Conservation (phyloP, 2,888 invertebrate genomes). For the Byasa hedistus region DNA sequence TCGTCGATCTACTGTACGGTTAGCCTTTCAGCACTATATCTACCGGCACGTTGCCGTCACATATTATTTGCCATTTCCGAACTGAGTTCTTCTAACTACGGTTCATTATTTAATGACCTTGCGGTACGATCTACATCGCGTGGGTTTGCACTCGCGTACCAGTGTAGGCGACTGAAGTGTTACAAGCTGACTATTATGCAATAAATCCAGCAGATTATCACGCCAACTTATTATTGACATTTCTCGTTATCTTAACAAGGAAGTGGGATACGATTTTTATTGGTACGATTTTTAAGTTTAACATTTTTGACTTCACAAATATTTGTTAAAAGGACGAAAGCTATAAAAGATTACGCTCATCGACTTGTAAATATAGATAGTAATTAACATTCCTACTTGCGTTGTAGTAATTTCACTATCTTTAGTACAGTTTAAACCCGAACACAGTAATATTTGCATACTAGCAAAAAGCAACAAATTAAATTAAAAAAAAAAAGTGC, state of each 20-base stretch:
- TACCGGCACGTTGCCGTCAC: not conserved
- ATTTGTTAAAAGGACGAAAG: no score
- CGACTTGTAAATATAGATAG: no score
- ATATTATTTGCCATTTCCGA: slow-evolving; percentile 7
- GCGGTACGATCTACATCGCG: slow-evolving; percentile 38
- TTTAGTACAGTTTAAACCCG: no score
- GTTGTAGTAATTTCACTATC: no score
- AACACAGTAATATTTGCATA: no score
- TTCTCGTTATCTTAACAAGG: slow-evolving; percentile 30
- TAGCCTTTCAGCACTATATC: no score
- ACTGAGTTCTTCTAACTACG: slow-evolving; percentile 3
- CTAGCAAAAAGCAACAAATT: no score
- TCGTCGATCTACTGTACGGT: no score
- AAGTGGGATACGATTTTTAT: slow-evolving; percentile 24
- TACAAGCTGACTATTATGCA: slow-evolving; percentile 41
- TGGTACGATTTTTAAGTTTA: slow-evolving; percentile 5
- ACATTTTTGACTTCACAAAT: not conserved
- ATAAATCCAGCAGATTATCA: slow-evolving; percentile 32
- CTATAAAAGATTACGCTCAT: no score
- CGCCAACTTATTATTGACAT: slow-evolving; percentile 17
- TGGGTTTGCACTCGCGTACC: slow-evolving; percentile 34
- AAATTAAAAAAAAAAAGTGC: no score
- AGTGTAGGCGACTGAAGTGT: slow-evolving; percentile 43
- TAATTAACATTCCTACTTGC: no score
- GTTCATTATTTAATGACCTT: slow-evolving; percentile 27